phyloP scores from a whole-genome alignment of 2,113 vertebrate species.

The Miniopterus natalensis region DNA sequence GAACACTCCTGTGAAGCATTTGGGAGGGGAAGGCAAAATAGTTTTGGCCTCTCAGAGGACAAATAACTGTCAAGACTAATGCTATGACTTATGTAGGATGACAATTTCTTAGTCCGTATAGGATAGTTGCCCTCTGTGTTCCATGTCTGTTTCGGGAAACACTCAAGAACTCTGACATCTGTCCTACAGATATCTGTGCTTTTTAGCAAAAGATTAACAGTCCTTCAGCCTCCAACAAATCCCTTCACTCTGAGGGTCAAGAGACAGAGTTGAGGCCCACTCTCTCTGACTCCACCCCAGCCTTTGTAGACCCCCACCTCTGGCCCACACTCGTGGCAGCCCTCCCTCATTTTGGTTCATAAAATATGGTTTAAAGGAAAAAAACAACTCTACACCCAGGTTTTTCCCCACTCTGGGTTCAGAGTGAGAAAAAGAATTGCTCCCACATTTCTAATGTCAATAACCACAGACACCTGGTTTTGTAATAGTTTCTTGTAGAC shows the following conservation, averaged over 20 bases:
- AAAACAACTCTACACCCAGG: neutral
- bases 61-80: neutral
- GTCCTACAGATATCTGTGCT: neutral
- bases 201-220: neutral
- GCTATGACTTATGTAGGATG: neutral
- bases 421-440: neutral
- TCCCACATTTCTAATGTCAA: neutral
- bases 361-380: neutral
- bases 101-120: conserved; percentile 28
- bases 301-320: neutral
- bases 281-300: rapidly evolving
- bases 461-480: conserved; percentile 24
- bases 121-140: neutral
- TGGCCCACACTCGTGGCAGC: neutral
- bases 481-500: conserved; percentile 1
- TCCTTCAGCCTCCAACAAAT: neutral
- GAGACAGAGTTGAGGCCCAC: neutral
- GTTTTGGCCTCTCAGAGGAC: neutral
- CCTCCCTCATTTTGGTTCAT: neutral
- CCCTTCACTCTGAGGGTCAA: neutral
- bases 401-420: neutral
- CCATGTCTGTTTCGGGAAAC: neutral
- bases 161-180: neutral
- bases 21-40: conserved; percentile 21
- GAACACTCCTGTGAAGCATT: neutral